Base-by-base conservation (phyloP, 2,888 invertebrate species). In the Plagiodera versicolora region DNA sequence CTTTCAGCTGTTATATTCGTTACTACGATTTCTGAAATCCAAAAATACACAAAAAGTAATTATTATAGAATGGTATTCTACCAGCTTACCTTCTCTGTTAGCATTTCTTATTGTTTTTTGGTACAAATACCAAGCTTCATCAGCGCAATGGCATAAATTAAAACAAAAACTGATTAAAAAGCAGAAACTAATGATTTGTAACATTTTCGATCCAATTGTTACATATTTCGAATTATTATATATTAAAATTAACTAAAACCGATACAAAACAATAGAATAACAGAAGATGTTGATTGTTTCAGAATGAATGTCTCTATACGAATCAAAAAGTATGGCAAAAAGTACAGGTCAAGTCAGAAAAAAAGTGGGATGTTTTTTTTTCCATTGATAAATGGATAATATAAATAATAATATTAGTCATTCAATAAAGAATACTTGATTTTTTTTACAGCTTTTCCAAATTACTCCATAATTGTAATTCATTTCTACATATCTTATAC, bases 61-160 rank as follows among this genome's bases (percentile, higher is more conserved):
- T 1, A 19, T 8, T 16, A 20, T 4, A 20, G 24, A 50, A 50
- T 24, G 24, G 24, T 6, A 24, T 24, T 24, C 24, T 24, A 24
- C 4, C 6, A 24, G 6, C 24, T 74, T 74, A 82, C 83, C 82
- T 76, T 82, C 81, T 61, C 81, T 75, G 71, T 79, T 80, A 49
- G 75, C 75, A 58, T 72, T 67, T 5, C 74, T 78, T 2, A 74
- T 72, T 39, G 70, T 72, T 60, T 76, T 76, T 68, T 78, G 76
- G 62, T 80, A 79, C 3, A 76, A 73, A 63, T 79, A 70, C 79
- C 79, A 78, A 60, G 59, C 60, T 17, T 66, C 61, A 17, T 66
- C 55, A 17, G 57, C 57, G 54, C 63, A 63, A 49, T 16, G 8
- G 58, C 59, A 67, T 32, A 62, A 24, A 55, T 49, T 56, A 63